Percentiles rank a stretch among this genome's conserved stretches.
Conservation (phyloP, 2,113 vertebrate species). For the Ammodytes dubius region DNA sequence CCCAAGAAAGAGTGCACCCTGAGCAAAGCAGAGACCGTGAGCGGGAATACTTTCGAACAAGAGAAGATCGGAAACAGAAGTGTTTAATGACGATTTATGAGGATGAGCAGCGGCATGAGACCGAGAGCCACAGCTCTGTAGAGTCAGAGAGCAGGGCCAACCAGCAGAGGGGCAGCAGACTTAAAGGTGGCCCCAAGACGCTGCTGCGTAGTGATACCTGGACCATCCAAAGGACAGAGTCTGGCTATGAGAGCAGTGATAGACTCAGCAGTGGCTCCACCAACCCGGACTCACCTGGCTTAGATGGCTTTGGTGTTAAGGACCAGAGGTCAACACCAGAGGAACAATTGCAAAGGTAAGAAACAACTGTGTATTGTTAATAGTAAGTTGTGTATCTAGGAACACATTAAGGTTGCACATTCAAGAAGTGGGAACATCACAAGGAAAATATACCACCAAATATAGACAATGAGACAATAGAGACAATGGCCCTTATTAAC, state of each 20-base stretch:
- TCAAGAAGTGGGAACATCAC: not conserved
- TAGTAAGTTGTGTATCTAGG: not conserved
- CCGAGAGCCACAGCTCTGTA: constrained; percentile 89
- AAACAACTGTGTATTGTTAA: not conserved
- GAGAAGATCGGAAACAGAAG: constrained; percentile 88
- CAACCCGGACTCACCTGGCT: constrained; percentile 89
- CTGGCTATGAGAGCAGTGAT: constrained; percentile 96
- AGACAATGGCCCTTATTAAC: not conserved
- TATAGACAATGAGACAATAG: not conserved
- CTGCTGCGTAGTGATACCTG: constrained; percentile 87
- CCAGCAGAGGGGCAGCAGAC: constrained; percentile 77
- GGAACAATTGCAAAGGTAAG: constrained; percentile 86
- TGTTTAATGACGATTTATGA: constrained; percentile 97
- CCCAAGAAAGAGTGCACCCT: constrained; percentile 75
- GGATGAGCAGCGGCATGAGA: constrained; percentile 92
- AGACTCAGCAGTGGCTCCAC: constrained; percentile 93
- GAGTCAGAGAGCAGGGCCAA: constrained; percentile 87
- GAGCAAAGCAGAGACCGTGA: constrained; percentile 74
- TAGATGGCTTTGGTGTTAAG: constrained; percentile 82
- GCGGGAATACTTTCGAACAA: constrained; percentile 73
- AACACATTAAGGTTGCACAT: not conserved
- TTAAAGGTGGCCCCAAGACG: constrained; percentile 81
- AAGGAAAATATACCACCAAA: not conserved
- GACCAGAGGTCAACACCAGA: constrained; percentile 84
- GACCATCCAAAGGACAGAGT: constrained; percentile 95